Base-by-base conservation (phyloP, 1,140 invertebrate genomes). In the Sitobion miscanthi region DNA sequence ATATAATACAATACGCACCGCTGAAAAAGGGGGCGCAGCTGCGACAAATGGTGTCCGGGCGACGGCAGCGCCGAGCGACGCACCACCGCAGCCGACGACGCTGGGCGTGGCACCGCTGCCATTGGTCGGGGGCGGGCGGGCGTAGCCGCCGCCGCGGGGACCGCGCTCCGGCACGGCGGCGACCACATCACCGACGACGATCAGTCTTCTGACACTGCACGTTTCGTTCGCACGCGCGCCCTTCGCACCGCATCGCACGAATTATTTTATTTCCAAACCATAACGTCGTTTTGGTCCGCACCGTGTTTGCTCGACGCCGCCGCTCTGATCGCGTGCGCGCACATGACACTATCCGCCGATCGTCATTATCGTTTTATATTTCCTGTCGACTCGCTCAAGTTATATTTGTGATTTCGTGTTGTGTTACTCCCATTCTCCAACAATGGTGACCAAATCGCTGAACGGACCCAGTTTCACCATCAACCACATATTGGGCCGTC, bases 381-480 rank as follows among this genome's bases (percentile, higher is more conserved):
- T 77, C 49, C 47, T 25, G 21, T n/a, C 49, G 30, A 7, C n/a
- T 45, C 45, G 83, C 20, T 2, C 42, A 5, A 7, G 47, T 42
- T 21, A 38, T 42, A 42, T 35, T 88, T 52, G 30, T 52, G 30
- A 35, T 52, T 52, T 88, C 8, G 17, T 21, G 49, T 52, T 88
- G 2, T 42, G 35, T 38, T 11, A n/a, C 17, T 49, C 11, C 6
- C 42, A 14, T 45, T 30, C 30, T 5, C 38, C 7, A 0, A 89
- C 42, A 90, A 93, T 93, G 91, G 91, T 93, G 82, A 93, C 91
- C 69, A 93, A 93, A 93, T 85, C 91, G 77, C 57, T 93, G 38
- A 93, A 93, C 91, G 91, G 91, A 17, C 91, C 91, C 23, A 86
- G 82, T 86, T 93, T 93, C 91, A 93, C 91, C 30, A 93, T 93